A percentile compares a stretch with the other conserved stretches of the same genome.
Evolutionary conservation across 2,797 vertebrate genomes (phyloP).

Genomic region (Sciaenops ocellatus): DNA sequence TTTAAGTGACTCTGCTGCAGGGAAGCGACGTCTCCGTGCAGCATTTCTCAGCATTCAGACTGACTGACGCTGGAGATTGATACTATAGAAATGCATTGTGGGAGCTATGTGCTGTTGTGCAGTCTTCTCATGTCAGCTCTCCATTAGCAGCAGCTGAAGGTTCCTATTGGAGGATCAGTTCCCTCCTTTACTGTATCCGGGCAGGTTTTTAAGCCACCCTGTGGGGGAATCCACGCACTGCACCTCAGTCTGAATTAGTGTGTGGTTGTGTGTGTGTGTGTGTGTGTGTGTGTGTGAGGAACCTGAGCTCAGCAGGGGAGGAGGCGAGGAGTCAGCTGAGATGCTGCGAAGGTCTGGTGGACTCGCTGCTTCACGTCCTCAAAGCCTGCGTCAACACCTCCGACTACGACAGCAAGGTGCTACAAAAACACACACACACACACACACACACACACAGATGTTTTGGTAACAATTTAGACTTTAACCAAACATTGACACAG

Average conservation of each 20-base stretch:
- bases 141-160: slow-evolving; percentile 43
- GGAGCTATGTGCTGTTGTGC: slow-evolving; percentile 59
- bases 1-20: slow-evolving; percentile 13
- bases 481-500: background rate
- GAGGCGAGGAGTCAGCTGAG: slow-evolving; percentile 97
- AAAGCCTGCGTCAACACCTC: slow-evolving; percentile 96
- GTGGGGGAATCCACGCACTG: slow-evolving; percentile 73
- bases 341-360: slow-evolving; percentile 94
- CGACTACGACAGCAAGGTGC: slow-evolving; percentile 98
- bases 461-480: background rate
- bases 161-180: slow-evolving; percentile 73
- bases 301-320: slow-evolving; percentile 96
- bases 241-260: slow-evolving; percentile 42
- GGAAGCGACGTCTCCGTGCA: background rate
- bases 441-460: background rate
- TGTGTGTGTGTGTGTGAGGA: slow-evolving; percentile 83
- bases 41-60: background rate
- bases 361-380: slow-evolving; percentile 95
- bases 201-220: slow-evolving; percentile 75
- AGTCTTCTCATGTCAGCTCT: slow-evolving; percentile 54
- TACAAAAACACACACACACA: slow-evolving; percentile 23
- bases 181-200: slow-evolving; percentile 72
- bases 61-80: slow-evolving; percentile 45
- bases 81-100: slow-evolving; percentile 75
- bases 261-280: slow-evolving; percentile 37